Percentiles rank a stretch among this genome's conserved stretches.
These are phyloP conservation scores for Zaprionus ghesquierei DNA, from an alignment of 1,140 invertebrate genomes.

Conservation along the genomic window DNA sequence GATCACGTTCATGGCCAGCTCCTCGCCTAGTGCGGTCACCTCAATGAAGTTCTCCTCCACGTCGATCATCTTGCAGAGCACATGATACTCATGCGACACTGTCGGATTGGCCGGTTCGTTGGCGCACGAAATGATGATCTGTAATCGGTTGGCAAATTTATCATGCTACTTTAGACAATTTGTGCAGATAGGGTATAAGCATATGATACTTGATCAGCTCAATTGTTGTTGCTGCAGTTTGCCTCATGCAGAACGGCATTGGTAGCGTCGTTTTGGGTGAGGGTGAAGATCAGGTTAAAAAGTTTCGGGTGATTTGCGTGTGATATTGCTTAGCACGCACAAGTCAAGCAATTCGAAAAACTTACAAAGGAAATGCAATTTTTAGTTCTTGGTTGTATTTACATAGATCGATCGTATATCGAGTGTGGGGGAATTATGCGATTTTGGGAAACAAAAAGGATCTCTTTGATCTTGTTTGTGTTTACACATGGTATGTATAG, in stretches of 20 bases:
- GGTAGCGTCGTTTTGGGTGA: slow-evolving; percentile 28
- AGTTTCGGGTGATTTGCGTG: slow-evolving; percentile 33
- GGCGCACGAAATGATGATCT: slow-evolving; percentile 95
- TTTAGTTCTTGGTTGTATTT: not conserved
- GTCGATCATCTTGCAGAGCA: slow-evolving; percentile 94
- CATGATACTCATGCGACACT: slow-evolving; percentile 93
- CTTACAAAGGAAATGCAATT: slow-evolving; percentile 50
- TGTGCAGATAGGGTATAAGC: slow-evolving; percentile 30
- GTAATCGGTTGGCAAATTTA: slow-evolving; percentile 52
- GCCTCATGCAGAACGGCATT: slow-evolving; percentile 73
- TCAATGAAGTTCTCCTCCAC: slow-evolving; percentile 96
- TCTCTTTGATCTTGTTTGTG: not conserved
- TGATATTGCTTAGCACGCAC: slow-evolving; percentile 78
- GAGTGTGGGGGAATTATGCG: not conserved
- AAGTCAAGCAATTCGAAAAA: slow-evolving; percentile 80
- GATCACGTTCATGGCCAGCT: slow-evolving; percentile 96
- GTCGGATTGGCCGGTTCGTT: slow-evolving; percentile 93
- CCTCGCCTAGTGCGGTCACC: slow-evolving; percentile 94
- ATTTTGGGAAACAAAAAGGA: not conserved
- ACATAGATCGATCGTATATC: not conserved
- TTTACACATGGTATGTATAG: too few species aligned
- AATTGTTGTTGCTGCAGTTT: not conserved
- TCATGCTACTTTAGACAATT: not conserved
- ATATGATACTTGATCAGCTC: slow-evolving; percentile 37
- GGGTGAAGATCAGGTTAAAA: slow-evolving; percentile 26